Evolutionary conservation across 2,888 invertebrate species (phyloP).

Genomic region (Napeogenes inachia): DNA sequence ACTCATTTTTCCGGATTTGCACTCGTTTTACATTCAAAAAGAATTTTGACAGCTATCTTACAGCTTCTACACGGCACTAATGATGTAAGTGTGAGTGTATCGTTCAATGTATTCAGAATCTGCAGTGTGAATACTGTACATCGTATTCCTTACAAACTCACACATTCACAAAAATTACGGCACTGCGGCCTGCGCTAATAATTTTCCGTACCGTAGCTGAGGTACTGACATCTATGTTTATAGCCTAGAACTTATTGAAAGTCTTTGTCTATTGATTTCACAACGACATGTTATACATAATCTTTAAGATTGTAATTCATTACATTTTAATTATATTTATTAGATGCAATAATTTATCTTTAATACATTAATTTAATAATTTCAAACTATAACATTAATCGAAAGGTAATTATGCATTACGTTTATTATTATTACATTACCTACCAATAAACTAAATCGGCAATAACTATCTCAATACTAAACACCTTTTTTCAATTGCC

Average conservation of each 20-base stretch:
- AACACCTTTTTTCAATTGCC: no score
- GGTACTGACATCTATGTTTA: conserved; percentile 40
- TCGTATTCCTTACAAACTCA: conserved; percentile 31
- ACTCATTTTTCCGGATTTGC: conserved; percentile 58
- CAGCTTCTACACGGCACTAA: conserved; percentile 38
- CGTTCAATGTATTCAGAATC: conserved; percentile 9
- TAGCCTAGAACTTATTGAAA: neutral
- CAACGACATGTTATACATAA: conserved; percentile 1
- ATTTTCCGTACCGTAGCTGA: conserved; percentile 35
- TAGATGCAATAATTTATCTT: no score
- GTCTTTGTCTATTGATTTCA: conserved; percentile 23
- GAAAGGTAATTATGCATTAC: no score
- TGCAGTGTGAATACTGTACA: conserved; percentile 8
- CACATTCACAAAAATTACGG: conserved; percentile 36
- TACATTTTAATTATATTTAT: no score
- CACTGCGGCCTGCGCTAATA: conserved; percentile 36
- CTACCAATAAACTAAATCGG: no score
- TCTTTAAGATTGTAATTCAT: no score
- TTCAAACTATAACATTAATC: no score
- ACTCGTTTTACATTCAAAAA: conserved; percentile 45
- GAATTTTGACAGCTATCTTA: conserved; percentile 58
- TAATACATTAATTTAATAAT: no score
- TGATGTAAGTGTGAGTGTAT: conserved; percentile 26
- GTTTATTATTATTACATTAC: no score
- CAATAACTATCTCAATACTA: no score